These are phyloP conservation scores for Aurelia aurita complex sp. Pacific DNA, from an alignment of 30 jellyfish, hydroid and myxozoan genomes.

Conservation along the genomic window DNA sequence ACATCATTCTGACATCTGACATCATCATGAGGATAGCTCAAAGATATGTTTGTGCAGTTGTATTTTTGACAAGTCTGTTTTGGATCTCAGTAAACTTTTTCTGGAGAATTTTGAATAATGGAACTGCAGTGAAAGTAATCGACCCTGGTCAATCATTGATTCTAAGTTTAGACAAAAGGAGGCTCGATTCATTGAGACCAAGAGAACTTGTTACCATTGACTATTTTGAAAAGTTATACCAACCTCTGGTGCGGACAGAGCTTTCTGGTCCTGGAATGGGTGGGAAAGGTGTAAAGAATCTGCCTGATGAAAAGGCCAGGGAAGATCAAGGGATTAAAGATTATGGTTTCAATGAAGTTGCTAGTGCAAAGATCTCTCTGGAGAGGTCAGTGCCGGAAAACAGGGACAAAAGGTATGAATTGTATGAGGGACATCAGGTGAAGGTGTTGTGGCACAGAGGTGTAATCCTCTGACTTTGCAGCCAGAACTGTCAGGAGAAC, in stretches of 20 bases:
- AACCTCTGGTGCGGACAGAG: slow-evolving; percentile 10
- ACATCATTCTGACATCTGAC: background rate
- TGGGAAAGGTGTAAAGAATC: slow-evolving; percentile 75
- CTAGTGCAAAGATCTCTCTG: slow-evolving; percentile 83
- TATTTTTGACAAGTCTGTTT: slow-evolving; percentile 64
- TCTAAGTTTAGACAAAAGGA: slow-evolving; percentile 49
- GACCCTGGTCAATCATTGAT: slow-evolving; percentile 64
- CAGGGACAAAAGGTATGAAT: slow-evolving; percentile 67
- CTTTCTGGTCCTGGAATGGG: slow-evolving; percentile 85
- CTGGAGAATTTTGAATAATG: slow-evolving; percentile 53
- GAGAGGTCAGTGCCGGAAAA: slow-evolving; percentile 89
- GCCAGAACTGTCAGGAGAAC: too few relatives aligned
- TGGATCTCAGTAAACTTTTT: slow-evolving; percentile 77
- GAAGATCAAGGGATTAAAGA: slow-evolving; percentile 71
- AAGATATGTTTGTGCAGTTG: slow-evolving; percentile 79
- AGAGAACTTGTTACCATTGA: slow-evolving; percentile 60
- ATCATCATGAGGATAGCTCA: slow-evolving; percentile 69
- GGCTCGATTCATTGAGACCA: slow-evolving; percentile 35
- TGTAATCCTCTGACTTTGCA: too few relatives aligned
- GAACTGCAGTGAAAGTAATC: slow-evolving; percentile 33
- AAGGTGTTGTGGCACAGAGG: too few relatives aligned
- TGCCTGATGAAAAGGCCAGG: slow-evolving; percentile 60
- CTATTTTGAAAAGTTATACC: slow-evolving; percentile 59
- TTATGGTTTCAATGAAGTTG: slow-evolving; percentile 85
- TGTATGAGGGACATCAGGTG: background rate